Conservation (phyloP, 2,113 vertebrate genomes). For the Fulica atra region DNA sequence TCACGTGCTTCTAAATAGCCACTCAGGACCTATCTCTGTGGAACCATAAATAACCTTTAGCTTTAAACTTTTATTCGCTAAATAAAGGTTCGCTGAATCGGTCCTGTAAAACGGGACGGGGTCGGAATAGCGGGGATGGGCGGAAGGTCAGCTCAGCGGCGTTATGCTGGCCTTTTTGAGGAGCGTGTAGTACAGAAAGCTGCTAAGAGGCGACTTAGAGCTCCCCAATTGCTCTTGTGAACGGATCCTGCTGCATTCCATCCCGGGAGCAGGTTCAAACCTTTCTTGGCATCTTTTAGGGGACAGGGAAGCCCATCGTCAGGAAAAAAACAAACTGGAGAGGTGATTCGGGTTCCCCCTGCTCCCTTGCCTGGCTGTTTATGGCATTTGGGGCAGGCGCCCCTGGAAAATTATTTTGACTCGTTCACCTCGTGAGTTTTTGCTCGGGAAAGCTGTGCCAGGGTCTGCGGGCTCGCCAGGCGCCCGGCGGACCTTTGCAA, state of each 20-base stretch:
- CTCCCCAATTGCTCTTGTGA: not conserved
- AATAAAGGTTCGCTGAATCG: slow-evolving; percentile 80
- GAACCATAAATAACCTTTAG: slow-evolving; percentile 98
- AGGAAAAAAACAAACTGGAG: not conserved
- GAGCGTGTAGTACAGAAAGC: not conserved
- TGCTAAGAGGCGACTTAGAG: not conserved
- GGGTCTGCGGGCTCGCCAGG: not conserved
- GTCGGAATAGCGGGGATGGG: slow-evolving; percentile 51
- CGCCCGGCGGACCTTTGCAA: slow-evolving; percentile 26
- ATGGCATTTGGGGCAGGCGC: not conserved
- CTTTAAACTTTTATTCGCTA: slow-evolving; percentile 93
- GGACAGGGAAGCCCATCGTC: not conserved
- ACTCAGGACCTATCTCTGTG: slow-evolving; percentile 91
- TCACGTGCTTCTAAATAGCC: slow-evolving; percentile 98
- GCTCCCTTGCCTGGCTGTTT: not conserved
- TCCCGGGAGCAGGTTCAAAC: not conserved
- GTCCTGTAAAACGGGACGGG: slow-evolving; percentile 64
- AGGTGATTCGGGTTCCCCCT: not conserved
- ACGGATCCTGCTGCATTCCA: not conserved
- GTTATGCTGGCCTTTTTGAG: slow-evolving; percentile 50
- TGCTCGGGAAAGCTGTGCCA: not conserved
- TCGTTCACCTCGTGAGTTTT: not conserved
- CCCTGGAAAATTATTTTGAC: not conserved
- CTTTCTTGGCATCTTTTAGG: slow-evolving; percentile 32
- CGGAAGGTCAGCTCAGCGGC: slow-evolving; percentile 41